phyloP scores from a whole-genome alignment of 2,888 invertebrate species.

The Rotaria magnacalcarata region DNA sequence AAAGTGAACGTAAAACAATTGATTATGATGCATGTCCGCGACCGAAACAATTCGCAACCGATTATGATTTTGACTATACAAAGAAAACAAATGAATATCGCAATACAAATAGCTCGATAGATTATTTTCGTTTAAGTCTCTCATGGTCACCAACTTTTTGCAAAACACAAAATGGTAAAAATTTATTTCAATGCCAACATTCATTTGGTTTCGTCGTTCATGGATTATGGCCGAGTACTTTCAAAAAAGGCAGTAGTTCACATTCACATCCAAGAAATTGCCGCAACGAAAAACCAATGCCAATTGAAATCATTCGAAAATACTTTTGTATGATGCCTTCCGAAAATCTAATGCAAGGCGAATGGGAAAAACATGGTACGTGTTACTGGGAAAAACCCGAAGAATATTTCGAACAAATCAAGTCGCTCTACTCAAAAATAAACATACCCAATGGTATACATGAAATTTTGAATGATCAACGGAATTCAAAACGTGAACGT shows the following conservation, averaged over 20 bases:
- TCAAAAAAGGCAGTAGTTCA: not conserved
- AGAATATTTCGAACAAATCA: not conserved
- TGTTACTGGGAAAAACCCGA: not conserved
- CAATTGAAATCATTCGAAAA: not conserved
- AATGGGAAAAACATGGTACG: constrained; percentile 27
- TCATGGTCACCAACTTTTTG: not conserved
- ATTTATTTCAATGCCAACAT: not conserved
- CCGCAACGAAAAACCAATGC: not conserved
- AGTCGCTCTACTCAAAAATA: not conserved
- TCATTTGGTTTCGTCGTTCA: not conserved
- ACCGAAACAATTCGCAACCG: not conserved
- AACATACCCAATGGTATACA: not conserved
- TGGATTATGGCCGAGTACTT: not conserved
- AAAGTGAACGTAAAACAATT: not conserved
- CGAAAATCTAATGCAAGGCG: not conserved
- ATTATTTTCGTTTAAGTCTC: not conserved
- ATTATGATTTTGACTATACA: not conserved
- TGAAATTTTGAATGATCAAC: not conserved
- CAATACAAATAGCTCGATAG: not conserved
- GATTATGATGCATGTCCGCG: not conserved
- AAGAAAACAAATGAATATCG: not conserved
- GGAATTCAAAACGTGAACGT: not conserved
- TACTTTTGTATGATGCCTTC: not conserved
- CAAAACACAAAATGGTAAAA: not conserved
- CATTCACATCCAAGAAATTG: not conserved